phyloP scores from a whole-genome alignment of 2,888 invertebrate species.

The Ochropleura plecta region DNA sequence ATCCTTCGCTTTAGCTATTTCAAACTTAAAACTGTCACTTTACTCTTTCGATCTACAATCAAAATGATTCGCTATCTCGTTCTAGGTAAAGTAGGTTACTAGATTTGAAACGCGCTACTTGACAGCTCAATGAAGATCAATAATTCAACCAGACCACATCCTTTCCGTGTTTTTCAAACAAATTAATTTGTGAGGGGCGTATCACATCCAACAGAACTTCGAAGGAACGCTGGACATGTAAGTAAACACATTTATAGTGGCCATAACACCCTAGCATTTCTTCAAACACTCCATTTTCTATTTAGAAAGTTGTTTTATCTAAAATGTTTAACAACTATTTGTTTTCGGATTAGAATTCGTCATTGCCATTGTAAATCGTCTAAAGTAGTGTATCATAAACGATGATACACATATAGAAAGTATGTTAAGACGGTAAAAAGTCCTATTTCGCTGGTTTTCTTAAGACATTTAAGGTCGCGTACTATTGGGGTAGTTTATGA shows the following conservation, averaged over 20 bases:
- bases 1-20: accelerated
- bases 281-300: neutral
- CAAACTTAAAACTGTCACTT: neutral
- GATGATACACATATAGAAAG: neutral
- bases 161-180: slow-evolving; percentile 57
- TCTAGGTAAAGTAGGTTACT: neutral
- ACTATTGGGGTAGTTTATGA: slow-evolving; percentile 28
- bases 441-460: neutral
- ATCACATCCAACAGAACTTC: slow-evolving; percentile 20
- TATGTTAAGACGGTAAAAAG: neutral
- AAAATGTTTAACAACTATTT: slow-evolving; percentile 31
- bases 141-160: slow-evolving; percentile 30
- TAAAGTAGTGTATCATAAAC: neutral
- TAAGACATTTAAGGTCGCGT: slow-evolving; percentile 6
- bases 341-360: slow-evolving; percentile 48
- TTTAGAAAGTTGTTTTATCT: slow-evolving; percentile 53
- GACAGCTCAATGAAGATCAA: slow-evolving; percentile 56
- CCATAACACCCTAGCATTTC: neutral
- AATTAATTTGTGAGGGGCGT: slow-evolving; percentile 55
- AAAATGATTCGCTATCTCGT: neutral
- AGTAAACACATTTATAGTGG: slow-evolving; percentile 28
- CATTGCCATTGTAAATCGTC: slow-evolving; percentile 1
- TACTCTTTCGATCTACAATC: neutral
- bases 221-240: slow-evolving; percentile 48
- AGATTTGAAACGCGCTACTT: slow-evolving; percentile 29